Evolutionary conservation across 2,888 invertebrate genomes (phyloP), one percentile per base, ranked within the genome.

Genomic region (Neoascia interrupta): DNA sequence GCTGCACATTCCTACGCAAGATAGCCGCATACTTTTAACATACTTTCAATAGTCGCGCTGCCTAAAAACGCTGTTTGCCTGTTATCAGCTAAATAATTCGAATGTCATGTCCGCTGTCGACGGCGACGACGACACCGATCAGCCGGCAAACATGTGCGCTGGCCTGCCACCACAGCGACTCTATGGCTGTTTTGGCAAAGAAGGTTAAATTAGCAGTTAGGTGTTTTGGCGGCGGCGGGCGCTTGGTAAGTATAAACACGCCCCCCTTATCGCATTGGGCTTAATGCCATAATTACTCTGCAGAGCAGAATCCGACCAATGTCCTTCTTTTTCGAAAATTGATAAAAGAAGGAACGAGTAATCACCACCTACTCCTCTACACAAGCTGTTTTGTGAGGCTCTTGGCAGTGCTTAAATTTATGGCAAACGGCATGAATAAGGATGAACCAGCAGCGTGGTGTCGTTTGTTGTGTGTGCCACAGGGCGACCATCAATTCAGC

Each of bases 21-120:
- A 16, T 45, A 70, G 28, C 21, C 53, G 43, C 45, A 53, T 49
- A 34, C 11, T 37, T 54, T 21, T 28, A 16, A 75, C 51, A 70
- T 61, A 60, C 43, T 43, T 45, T 28, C 60, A 41, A 80, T 76
- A 54, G 58, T 43, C 43, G 43, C 28, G 21, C 76, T 31, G 56
- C 36, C 79, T 66, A 1, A 31, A 51, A 53, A 31, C 45, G 64
- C 82, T 84, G 84, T 13, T 43, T 63, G 76, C 84, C 84, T 83
- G 75, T 53, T 82, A 58, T 47, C 81, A 64, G 72, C 81, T 82
- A 83, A 83, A 84, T 84, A 84, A 84, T 83, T 84, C 83, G 82
- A 83, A 84, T 83, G 83, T 82, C 83, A 81, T 61, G 43, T 47
- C 34, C 28, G 45, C 19, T 41, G 28, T 31, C 10, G 10, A 21